Percentiles rank a stretch among this genome's conserved stretches.
phyloP scores from a whole-genome alignment of 2,113 vertebrate species.

The Gymnogyps californianus region DNA sequence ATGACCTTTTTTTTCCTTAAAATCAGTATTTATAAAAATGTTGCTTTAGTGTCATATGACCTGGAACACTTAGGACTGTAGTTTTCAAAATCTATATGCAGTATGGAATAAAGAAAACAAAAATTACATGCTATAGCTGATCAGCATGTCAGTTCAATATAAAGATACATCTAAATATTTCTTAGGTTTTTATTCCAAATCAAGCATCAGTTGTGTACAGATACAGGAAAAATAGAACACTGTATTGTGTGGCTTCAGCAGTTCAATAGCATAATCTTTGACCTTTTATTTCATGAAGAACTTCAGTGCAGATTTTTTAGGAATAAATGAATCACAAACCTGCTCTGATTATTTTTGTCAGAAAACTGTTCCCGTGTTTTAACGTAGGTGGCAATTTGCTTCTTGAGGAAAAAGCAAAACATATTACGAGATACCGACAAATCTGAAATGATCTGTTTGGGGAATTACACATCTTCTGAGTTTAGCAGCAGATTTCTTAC shows the following conservation, averaged over 20 bases:
- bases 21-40: neutral
- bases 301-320: neutral
- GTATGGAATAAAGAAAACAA: neutral
- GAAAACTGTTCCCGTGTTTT: neutral
- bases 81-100: neutral
- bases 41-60: neutral
- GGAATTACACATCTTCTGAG: neutral
- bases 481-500: neutral
- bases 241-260: neutral
- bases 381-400: neutral
- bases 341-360: neutral
- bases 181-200: neutral
- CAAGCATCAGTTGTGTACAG: neutral
- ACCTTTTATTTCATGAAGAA: neutral
- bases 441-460: neutral
- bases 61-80: neutral
- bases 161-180: neutral
- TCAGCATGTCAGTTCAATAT: neutral
- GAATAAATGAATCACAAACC: neutral
- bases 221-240: neutral
- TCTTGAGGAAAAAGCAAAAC: neutral
- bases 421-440: neutral
- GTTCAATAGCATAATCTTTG: neutral
- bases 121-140: neutral
- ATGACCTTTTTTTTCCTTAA: neutral